phyloP scores from a whole-genome alignment of 2,113 vertebrate species.

The Indicator indicator region DNA sequence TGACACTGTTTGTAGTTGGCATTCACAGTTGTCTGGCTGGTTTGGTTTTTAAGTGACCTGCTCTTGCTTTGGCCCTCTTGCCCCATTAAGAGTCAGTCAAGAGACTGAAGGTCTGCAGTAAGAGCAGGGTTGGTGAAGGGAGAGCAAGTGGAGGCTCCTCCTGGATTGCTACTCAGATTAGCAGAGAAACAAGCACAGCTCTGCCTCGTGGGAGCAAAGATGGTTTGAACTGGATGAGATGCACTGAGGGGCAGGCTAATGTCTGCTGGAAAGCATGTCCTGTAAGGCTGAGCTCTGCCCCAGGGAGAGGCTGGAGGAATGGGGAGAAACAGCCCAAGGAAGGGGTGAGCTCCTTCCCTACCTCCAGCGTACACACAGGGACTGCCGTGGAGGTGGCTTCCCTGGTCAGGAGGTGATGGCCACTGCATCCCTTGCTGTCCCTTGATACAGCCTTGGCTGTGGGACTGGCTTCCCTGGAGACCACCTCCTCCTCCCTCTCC shows the following conservation, averaged over 20 bases:
- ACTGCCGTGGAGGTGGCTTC: background rate
- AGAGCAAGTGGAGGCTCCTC: background rate
- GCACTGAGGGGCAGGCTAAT: fast-evolving
- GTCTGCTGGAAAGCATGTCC: fast-evolving
- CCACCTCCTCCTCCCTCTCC: background rate
- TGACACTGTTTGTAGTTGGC: background rate
- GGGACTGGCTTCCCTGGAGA: background rate
- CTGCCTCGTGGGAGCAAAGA: background rate
- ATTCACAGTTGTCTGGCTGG: background rate
- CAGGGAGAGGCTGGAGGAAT: fast-evolving
- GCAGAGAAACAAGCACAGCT: background rate
- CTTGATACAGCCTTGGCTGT: background rate
- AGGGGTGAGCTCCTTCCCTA: background rate
- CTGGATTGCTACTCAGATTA: fast-evolving
- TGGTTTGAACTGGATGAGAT: background rate
- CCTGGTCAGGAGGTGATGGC: background rate
- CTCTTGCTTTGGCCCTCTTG: background rate
- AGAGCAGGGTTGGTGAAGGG: background rate
- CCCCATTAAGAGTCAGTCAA: fast-evolving
- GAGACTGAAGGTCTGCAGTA: background rate
- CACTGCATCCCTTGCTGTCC: background rate
- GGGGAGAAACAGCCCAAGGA: background rate
- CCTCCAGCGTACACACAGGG: background rate
- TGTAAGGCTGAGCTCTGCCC: background rate
- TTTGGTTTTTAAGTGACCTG: background rate